Evolutionary conservation across 2,888 invertebrate genomes (phyloP).

Genomic region (Ypsolopha sequella): DNA sequence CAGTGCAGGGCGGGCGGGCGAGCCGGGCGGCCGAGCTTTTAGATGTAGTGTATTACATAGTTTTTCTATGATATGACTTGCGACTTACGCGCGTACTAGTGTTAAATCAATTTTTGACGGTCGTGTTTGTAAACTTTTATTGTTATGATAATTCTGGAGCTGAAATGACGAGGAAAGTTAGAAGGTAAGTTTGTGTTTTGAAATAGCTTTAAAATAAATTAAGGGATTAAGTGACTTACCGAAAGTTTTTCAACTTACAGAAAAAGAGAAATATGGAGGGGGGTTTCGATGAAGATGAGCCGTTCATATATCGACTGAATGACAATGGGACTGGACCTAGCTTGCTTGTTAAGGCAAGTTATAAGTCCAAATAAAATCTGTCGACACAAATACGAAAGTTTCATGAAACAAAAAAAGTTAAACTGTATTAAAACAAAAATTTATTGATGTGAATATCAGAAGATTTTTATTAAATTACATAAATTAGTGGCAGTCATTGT

Average conservation of each 20-base stretch:
- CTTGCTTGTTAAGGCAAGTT: slow-evolving; percentile 76
- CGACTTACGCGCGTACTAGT: slow-evolving; percentile 20
- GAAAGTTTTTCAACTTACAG: slow-evolving; percentile 3
- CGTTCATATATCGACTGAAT: slow-evolving; percentile 81
- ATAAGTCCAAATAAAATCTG: background rate
- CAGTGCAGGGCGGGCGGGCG: slow-evolving; percentile 54
- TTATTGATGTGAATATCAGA: no score
- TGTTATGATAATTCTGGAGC: background rate
- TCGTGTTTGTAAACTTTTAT: background rate
- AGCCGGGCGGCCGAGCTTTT: slow-evolving; percentile 21
- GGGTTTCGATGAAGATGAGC: slow-evolving; percentile 69
- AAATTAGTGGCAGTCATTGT: no score
- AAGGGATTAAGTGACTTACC: no score
- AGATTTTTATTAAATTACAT: no score
- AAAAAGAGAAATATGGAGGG: slow-evolving; percentile 39
- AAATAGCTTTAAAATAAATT: no score
- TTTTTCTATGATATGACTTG: slow-evolving; percentile 22
- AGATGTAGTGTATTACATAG: slow-evolving; percentile 2
- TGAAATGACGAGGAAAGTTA: background rate
- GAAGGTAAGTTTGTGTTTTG: background rate
- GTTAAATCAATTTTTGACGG: background rate
- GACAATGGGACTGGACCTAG: slow-evolving; percentile 82
- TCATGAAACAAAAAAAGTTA: no score
- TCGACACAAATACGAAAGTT: background rate
- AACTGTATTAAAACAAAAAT: no score